Conservation (phyloP, 2,113 vertebrate genomes). For the Eretmochelys imbricata region DNA sequence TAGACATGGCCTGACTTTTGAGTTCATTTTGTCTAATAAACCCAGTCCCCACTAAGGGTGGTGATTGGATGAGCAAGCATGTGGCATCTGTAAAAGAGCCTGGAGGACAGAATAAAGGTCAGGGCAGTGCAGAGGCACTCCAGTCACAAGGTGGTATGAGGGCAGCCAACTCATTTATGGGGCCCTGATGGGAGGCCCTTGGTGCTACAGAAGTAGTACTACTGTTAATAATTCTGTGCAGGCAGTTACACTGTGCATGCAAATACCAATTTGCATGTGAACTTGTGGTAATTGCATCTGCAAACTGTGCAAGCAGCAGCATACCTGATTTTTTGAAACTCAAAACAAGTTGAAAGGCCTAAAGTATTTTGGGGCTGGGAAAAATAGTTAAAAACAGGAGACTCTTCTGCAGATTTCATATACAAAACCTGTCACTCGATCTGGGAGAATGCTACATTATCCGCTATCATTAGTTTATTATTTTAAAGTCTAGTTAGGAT, state of each 20-base stretch:
- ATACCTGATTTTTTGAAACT: constrained; percentile 21
- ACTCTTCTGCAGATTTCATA: neutral
- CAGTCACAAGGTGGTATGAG: neutral
- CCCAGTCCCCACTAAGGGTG: neutral
- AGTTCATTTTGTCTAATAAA: neutral
- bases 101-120: neutral
- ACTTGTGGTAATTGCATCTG: neutral
- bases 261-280: constrained; percentile 3
- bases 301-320: neutral
- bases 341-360: neutral
- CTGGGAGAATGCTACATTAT: constrained; percentile 6
- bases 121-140: neutral
- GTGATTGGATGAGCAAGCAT: neutral
- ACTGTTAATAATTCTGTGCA: neutral
- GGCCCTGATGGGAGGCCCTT: neutral
- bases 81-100: neutral
- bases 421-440: neutral
- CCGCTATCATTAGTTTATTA: neutral
- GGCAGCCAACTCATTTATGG: neutral
- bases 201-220: neutral
- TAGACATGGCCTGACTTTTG: neutral
- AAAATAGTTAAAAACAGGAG: neutral
- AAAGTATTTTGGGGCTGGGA: neutral
- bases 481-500: neutral
- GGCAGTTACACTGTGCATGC: neutral